A percentile compares a stretch with the other conserved stretches of the same genome.
These are phyloP conservation scores for Chamaetylas fuelleborni DNA, from an alignment of 2,113 vertebrate genomes.

Conservation along the genomic window DNA sequence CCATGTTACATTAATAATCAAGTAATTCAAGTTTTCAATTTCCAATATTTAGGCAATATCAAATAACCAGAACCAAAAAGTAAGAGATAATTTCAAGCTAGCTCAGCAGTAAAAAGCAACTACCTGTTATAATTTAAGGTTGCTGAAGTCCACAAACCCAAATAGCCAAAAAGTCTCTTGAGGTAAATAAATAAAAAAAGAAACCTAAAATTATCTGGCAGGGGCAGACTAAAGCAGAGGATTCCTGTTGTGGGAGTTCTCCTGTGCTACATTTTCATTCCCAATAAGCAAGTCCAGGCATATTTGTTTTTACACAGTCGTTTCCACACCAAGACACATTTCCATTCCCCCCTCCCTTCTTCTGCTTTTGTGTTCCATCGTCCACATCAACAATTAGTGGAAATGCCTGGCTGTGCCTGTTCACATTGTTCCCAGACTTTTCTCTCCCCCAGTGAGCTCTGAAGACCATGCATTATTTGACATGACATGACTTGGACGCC, in stretches of 20 bases:
- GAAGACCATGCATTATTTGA: conserved; percentile 62
- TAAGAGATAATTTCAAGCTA: neutral
- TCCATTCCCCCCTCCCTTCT: conserved; percentile 37
- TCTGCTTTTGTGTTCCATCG: conserved; percentile 47
- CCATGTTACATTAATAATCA: neutral
- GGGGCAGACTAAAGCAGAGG: neutral
- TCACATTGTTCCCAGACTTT: conserved; percentile 55
- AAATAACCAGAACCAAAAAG: neutral
- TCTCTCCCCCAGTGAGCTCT: conserved; percentile 57
- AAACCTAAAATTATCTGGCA: neutral
- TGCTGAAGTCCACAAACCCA: neutral
- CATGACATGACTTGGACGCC: conserved; percentile 37
- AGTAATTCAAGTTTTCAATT: neutral
- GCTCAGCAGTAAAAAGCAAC: neutral
- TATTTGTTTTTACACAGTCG: neutral
- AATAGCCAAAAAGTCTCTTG: neutral
- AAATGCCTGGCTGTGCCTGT: conserved; percentile 60
- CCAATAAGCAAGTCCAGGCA: conserved; percentile 46
- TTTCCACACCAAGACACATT: conserved; percentile 57
- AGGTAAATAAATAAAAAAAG: neutral
- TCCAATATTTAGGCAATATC: neutral
- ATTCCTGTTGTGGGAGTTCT: conserved; percentile 43
- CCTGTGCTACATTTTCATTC: neutral
- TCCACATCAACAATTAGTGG: conserved; percentile 68
- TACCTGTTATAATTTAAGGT: neutral